Evolutionary conservation across 30 jellyfish, hydroid and myxozoan genomes (phyloP).

Genomic region (Turritopsis rubra): DNA sequence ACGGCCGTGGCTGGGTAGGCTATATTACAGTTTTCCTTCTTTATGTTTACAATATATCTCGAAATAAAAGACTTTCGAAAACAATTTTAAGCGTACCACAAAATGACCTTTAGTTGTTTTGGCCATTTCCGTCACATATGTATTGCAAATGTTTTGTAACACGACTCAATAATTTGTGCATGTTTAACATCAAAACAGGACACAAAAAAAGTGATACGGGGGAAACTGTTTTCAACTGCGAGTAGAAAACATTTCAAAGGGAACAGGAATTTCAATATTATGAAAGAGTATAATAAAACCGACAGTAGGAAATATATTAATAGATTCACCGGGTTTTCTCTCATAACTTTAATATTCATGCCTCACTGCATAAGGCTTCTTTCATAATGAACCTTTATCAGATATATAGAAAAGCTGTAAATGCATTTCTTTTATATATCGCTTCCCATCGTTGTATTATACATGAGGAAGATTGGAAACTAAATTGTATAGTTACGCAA

Average conservation of each 20-base stretch:
- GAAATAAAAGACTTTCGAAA: background rate
- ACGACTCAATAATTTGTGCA: background rate
- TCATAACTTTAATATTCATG: background rate
- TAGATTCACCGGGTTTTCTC: background rate
- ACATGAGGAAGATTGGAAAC: background rate
- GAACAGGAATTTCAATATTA: background rate
- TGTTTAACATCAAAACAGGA: background rate
- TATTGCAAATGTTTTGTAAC: background rate
- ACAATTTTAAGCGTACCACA: background rate
- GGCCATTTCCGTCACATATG: background rate
- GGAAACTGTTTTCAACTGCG: background rate
- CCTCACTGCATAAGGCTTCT: background rate
- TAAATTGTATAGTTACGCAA: background rate
- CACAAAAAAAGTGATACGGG: no score
- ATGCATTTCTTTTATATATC: background rate
- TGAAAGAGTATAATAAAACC: background rate
- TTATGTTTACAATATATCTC: background rate
- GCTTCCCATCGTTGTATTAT: background rate
- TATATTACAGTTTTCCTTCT: background rate
- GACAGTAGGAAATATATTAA: background rate
- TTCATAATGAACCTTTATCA: background rate
- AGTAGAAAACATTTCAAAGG: background rate
- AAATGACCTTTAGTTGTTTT: background rate
- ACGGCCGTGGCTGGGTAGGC: constrained; percentile 97
- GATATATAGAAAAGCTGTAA: background rate